Evolutionary conservation across 2,797 vertebrate species (phyloP), one percentile per base, ranked within the genome.

Genomic region (Etheostoma nigrum): DNA sequence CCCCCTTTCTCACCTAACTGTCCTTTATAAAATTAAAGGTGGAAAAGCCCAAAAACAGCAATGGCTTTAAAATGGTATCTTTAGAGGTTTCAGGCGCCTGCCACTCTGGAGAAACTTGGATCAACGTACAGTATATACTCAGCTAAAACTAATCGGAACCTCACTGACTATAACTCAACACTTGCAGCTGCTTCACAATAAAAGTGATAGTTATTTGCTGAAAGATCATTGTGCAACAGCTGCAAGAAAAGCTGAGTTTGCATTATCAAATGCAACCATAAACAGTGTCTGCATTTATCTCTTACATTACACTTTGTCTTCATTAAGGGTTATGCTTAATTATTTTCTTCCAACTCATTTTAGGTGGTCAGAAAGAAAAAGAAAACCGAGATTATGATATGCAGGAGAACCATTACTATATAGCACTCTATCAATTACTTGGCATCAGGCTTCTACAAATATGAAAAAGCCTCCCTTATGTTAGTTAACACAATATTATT

Each of bases 171-270:
- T 19, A 44, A 63, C n/a, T 49, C 48, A 51, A 60, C 53, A 71
- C 52, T 51, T 73, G 15, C 47, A 61, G 59, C 59, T 70, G 57
- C 66, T 47, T 74, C 48, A 8, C 55, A 67, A 33, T 62, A 72
- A 69, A 74, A 65, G 27, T 62, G 6, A 36, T 0, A 36, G 42
- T 64, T 59, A 61, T 71, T 42, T 48, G 47, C 47, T 54, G 36
- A 25, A 74, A 67, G 25, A 65, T 70, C 48, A 55, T 51, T 61
- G 27, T 75, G 59, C 45, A 72, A 58, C 80, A 81, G 68, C 79
- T 85, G 60, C 63, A 52, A 61, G 33, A 78, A 65, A 64, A 45
- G 60, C 73, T 77, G 51, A 42, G 42, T 61, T 62, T 48, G 67
- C 61, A 8, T 67, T 44, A 67, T 55, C 57, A 54, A 23, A 72